Percentiles rank a stretch among this genome's conserved stretches.
phyloP scores from a whole-genome alignment of 2,113 vertebrate genomes.

The Campylorhamphus procurvoides region DNA sequence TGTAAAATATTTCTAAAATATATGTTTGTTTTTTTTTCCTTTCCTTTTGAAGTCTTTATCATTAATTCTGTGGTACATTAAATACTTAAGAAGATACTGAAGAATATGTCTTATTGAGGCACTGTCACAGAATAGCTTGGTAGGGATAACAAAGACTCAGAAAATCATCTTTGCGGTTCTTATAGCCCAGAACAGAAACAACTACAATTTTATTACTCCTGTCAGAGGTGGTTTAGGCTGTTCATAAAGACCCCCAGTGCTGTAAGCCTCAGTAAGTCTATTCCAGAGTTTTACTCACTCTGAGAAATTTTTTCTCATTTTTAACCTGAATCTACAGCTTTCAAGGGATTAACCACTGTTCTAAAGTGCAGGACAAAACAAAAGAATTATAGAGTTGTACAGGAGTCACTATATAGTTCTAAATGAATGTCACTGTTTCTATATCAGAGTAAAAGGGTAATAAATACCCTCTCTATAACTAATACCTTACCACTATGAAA shows the following conservation, averaged over 20 bases:
- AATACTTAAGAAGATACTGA: background rate
- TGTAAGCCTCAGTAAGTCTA: background rate
- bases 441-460: background rate
- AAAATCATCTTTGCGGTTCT: background rate
- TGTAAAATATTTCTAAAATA: background rate
- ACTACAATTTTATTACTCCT: background rate
- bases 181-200: background rate
- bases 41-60: background rate
- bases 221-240: background rate
- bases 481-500: background rate
- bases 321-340: background rate
- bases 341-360: background rate
- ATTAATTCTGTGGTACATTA: background rate
- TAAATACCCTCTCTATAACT: background rate
- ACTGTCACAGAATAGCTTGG: background rate
- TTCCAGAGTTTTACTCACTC: background rate
- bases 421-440: accelerated
- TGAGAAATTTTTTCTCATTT: background rate
- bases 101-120: background rate
- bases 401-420: background rate
- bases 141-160: background rate
- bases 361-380: background rate
- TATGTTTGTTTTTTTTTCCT: background rate
- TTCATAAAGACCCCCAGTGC: background rate
- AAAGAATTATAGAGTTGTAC: background rate